Evolutionary conservation across 2,888 invertebrate species (phyloP), one percentile per base, ranked within the genome.

Genomic region (Willowsia nigromaculata): DNA sequence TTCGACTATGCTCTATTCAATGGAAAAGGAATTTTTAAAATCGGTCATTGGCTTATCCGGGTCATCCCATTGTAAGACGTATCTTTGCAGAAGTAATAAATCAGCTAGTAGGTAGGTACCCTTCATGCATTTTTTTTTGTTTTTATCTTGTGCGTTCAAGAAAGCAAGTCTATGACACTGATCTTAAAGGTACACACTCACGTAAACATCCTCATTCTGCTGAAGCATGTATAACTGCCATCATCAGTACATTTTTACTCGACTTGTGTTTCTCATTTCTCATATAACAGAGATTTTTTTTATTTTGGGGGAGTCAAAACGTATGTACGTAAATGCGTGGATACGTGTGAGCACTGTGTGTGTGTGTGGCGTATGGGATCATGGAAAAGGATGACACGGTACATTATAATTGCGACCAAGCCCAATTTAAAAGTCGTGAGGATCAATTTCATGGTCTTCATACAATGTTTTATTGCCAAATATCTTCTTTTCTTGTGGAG

Each of bases 361-460:
- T 83, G 81, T 87, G 88, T 88, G 88, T 88, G 88, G 88, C 88
- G 47, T 88, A 84, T 88, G 88, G 78, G 65, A 84, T 84, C 84
- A 83, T 88, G 88, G 83, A 88, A 53, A 84, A 83, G 88, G 88
- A 88, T 88, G 88, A 88, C 88, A 88, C 81, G 82, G 82, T 88
- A 82, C 76, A 88, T 84, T 83, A 88, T 88, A 84, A 84, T 84
- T 84, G 88, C 83, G 84, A 88, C 83, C 88, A 88, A 88, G 65
- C 84, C 88, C 88, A 78, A 80, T 88, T 82, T 84, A 78, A 84
- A 84, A 86, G 80, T 90, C 90, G 90, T 90, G 91, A 90, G 90
- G 90, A 91, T 91, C 90, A 90, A 90, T 91, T 91, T 91, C 91
- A 91, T 90, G 91, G 90, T 84, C 81, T 86, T 91, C 91, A 89